Base-by-base conservation (phyloP, 2,113 vertebrate genomes). In the Gobio gobio region DNA sequence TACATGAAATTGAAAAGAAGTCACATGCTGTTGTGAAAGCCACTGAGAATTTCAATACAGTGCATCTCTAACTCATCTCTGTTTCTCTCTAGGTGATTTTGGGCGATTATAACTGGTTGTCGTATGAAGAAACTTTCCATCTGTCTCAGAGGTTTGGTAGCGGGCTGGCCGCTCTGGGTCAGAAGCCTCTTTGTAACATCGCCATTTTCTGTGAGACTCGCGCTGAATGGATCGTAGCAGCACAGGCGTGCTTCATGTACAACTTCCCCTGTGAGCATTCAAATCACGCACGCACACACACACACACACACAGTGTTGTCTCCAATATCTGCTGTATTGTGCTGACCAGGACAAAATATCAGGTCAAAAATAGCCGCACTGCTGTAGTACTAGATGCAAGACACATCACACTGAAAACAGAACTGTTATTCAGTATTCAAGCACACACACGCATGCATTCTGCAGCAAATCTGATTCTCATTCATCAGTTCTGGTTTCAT, bases 121-220 rank as follows among this genome's bases (percentile, higher is more conserved):
- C 97, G 0, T 99, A 97, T 0, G 95, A 97, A 89, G 96, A 99
- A 84, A 94, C 96, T 2, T 97, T 96, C 74, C 10, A 91, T 43
- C 93, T 94, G 87, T 95, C 97, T 18, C 93, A 94, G 89, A 94
- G 94, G 81, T 99, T 99, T 86, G 98, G 98, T 66, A 96, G 96
- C 1, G 98, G 98, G 8, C 95, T 99, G 88, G 95, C 96, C 24
- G 92, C 94, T 10, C 92, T 99, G 87, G 97, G 96, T 78, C 98
- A 99, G 93, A 97, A 91, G 81, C 96, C 98, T 0, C 95, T 95
- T 90, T 94, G 95, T 51, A 99, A 97, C 91, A 98, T 99, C 10
- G 98, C 98, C 63, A 96, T 99, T 92, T 97, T 99, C 91, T 99
- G 98, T 82, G 98, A 99, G 93, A 99, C 98, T 33, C 94, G 97